A percentile compares a stretch with the other conserved stretches of the same genome.
These are phyloP conservation scores for Pharmacophagus antenor DNA, from an alignment of 2,888 invertebrate species.

Conservation along the genomic window DNA sequence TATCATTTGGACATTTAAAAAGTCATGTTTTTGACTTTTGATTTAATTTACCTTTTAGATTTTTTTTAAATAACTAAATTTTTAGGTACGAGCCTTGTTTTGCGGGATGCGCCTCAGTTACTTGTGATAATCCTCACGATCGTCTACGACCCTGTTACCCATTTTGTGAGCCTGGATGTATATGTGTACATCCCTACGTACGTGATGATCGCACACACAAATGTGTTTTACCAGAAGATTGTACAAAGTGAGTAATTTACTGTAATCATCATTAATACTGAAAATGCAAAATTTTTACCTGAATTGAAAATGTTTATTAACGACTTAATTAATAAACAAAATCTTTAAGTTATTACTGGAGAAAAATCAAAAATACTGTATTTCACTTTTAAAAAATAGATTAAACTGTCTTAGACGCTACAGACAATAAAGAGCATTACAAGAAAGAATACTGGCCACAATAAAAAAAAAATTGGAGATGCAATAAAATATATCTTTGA, in stretches of 20 bases:
- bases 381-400: no score
- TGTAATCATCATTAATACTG: not conserved
- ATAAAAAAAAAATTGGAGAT: no score
- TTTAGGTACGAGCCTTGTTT: conserved; percentile 66
- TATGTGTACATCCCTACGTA: conserved; percentile 66
- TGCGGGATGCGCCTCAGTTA: conserved; percentile 69
- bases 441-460: no score
- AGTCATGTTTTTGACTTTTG: no score
- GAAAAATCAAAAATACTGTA: no score
- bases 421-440: no score
- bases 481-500: no score
- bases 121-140: conserved; percentile 73
- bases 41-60: not conserved
- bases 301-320: not conserved
- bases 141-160: conserved; percentile 73
- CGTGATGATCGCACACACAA: conserved; percentile 75
- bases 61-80: not conserved
- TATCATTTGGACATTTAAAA: no score
- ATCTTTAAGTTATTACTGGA: not conserved
- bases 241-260: conserved; percentile 61
- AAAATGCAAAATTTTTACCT: not conserved
- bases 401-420: no score
- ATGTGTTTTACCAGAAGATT: conserved; percentile 68
- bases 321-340: not conserved
- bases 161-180: conserved; percentile 73